phyloP scores from a whole-genome alignment of 2,113 vertebrate genomes.

The Laticauda laticaudata region DNA sequence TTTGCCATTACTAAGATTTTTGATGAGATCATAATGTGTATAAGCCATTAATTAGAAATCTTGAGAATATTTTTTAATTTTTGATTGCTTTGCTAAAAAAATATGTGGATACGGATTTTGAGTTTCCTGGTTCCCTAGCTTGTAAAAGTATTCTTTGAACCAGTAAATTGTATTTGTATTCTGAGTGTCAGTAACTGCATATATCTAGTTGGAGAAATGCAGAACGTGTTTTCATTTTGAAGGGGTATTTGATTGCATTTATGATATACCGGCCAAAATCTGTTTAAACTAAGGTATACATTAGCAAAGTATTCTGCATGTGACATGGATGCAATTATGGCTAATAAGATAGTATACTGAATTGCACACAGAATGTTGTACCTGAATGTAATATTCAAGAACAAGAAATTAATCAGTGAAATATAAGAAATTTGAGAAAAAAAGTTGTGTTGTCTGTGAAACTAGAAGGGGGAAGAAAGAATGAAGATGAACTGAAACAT shows the following conservation, averaged over 20 bases:
- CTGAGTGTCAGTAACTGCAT: not conserved
- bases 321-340: not conserved
- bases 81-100: constrained; percentile 61
- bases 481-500: not conserved
- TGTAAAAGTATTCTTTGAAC: constrained; percentile 27
- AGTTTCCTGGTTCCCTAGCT: constrained; percentile 38
- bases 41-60: constrained; percentile 41
- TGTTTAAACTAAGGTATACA: not conserved
- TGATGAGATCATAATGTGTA: constrained; percentile 48
- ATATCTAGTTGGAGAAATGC: not conserved
- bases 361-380: not conserved
- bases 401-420: not conserved
- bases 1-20: constrained; percentile 56
- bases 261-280: not conserved
- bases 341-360: not conserved
- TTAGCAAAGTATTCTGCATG: not conserved
- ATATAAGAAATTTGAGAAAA: not conserved
- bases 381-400: not conserved
- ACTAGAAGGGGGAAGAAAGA: not conserved
- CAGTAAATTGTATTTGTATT: not conserved
- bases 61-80: constrained; percentile 50
- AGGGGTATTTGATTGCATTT: not conserved
- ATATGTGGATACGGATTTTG: constrained; percentile 68
- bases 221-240: not conserved
- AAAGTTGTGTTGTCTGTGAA: not conserved